Conservation (phyloP, 2,888 invertebrate species). For the Drosophila austrosaltans region DNA sequence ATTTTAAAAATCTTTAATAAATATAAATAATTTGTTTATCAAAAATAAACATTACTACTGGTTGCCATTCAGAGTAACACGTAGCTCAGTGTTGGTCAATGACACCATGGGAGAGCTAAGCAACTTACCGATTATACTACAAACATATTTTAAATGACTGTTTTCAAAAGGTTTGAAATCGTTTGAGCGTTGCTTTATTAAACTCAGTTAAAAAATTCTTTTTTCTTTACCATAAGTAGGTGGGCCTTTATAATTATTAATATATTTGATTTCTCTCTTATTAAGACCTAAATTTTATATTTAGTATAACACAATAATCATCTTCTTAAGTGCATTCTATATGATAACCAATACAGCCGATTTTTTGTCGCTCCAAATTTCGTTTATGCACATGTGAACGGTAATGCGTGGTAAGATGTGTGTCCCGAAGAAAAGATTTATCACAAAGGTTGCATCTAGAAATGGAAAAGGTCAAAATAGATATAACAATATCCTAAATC, state of each 20-base stretch:
- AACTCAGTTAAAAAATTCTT: too few relatives aligned
- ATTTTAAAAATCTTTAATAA: slow-evolving; percentile 16
- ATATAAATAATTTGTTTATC: slow-evolving; percentile 1
- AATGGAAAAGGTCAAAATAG: not conserved
- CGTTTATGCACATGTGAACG: slow-evolving; percentile 59
- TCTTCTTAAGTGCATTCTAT: not conserved
- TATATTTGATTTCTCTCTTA: not conserved
- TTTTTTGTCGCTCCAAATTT: slow-evolving; percentile 37
- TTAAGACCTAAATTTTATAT: not conserved
- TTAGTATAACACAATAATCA: not conserved
- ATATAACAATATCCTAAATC: not conserved
- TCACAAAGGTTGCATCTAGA: slow-evolving; percentile 58
- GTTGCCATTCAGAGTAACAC: not conserved
- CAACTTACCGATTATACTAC: not conserved
- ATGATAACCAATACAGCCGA: not conserved
- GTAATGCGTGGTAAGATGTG: slow-evolving; percentile 55
- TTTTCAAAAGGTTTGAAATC: too few relatives aligned
- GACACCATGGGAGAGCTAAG: not conserved
- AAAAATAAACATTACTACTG: slow-evolving; percentile 4
- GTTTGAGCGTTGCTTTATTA: too few relatives aligned
- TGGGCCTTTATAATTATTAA: not conserved
- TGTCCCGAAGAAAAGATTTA: slow-evolving; percentile 59
- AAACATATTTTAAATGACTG: too few relatives aligned
- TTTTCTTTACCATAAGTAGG: not conserved
- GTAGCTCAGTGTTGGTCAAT: not conserved